Evolutionary conservation across 2,888 invertebrate genomes (phyloP), one percentile per base, ranked within the genome.

Genomic region (Aspidiotus rigidus): DNA sequence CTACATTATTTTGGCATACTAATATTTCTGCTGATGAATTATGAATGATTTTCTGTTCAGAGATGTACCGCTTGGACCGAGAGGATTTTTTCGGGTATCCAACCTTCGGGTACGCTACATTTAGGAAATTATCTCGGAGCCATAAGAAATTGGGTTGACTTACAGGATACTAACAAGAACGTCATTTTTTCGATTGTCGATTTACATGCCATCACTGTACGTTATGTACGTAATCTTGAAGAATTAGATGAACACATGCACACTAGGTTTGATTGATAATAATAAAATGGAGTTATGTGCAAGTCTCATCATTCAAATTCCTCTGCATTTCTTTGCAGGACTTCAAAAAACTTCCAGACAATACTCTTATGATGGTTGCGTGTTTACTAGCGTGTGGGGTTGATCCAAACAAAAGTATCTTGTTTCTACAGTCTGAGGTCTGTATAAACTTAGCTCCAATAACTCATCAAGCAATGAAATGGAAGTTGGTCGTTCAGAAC

Each of bases 111-210:
- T 16, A 81, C 85, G 6, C 82, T 97, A 71, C 99, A 99, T 79
- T 81, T 98, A 64, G 99, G 99, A 11, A 99, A 99, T 81, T 99
- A 97, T 81, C 86, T 96, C 74, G 97, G 97, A 11, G 96, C 94
- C 1, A 84, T 99, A 72, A 83, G 85, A 71, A 88, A 88, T 77
- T 97, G 95, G 89, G 84, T 90, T 17, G 81, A 86, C 16, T 78
- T 94, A 56, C 97, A 97, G 79, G 80, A 91, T 71, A 76, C 80
- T 13, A 83, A 84, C 40, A 84, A 87, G 71, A 82, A 87, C 76
- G 84, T 89, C 17, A 84, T 89, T 70, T 83, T 88, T 74, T 90
- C 92, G 77, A 86, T 98, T 73, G 97, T 91, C 0, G 97, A 98
- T 79, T 80, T 96, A 74, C 97, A 98, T 80, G 87, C 96, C 0